These are phyloP conservation scores for Aurelia coerulea DNA, from an alignment of 30 jellyfish, hydroid and myxozoan genomes.

Conservation along the genomic window DNA sequence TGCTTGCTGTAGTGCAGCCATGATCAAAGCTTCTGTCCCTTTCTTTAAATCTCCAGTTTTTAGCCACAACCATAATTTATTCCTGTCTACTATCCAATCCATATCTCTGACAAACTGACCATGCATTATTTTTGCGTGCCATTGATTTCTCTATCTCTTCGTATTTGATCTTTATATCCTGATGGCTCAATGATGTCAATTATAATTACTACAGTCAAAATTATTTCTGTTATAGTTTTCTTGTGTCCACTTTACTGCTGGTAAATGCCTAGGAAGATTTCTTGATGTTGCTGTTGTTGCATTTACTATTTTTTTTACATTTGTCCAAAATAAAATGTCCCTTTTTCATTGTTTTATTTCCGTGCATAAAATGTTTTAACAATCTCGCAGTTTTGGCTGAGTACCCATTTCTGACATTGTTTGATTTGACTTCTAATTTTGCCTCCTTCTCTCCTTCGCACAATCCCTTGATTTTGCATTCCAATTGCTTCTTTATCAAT, in stretches of 20 bases:
- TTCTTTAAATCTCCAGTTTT: conserved; percentile 22
- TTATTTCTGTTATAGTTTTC: background rate
- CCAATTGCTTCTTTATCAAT: no score
- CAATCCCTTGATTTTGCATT: no score
- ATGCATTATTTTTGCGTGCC: conserved; percentile 53
- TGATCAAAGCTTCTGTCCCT: conserved; percentile 49
- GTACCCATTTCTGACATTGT: no score
- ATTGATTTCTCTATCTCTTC: conserved; percentile 22
- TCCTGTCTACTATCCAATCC: conserved; percentile 8
- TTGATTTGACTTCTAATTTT: no score
- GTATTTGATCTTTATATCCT: conserved; percentile 51
- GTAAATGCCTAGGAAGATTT: no score
- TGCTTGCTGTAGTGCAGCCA: background rate
- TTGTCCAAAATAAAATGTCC: no score
- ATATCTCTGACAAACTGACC: conserved; percentile 37
- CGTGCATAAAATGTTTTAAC: no score
- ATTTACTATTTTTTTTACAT: no score
- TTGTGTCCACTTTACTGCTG: background rate
- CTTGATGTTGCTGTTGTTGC: no score
- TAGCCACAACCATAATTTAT: conserved; percentile 57
- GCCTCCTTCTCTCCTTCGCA: no score
- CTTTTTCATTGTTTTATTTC: no score
- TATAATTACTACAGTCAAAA: background rate
- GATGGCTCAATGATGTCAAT: conserved; percentile 55
- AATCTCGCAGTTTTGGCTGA: no score